Conservation (phyloP, 1,140 invertebrate species). For the Drosophila equinoxialis region DNA sequence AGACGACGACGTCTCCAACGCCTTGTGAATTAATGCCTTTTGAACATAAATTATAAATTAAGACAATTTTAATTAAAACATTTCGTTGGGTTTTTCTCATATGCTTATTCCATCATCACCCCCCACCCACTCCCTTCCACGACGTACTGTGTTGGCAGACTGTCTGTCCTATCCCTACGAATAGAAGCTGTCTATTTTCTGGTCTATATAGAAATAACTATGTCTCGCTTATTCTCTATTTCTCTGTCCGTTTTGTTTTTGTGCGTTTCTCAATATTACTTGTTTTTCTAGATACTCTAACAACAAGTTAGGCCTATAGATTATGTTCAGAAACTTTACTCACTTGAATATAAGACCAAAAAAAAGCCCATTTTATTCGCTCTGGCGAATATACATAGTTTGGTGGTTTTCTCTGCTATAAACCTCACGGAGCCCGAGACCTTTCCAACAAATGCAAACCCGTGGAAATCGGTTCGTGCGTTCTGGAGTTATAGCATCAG, state of each 20-base stretch:
- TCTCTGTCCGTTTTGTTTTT: constrained; percentile 15
- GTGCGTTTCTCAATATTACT: constrained; percentile 9
- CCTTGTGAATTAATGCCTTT: constrained; percentile 72
- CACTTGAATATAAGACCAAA: background rate
- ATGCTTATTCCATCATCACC: constrained; percentile 4
- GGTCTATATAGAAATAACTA: background rate
- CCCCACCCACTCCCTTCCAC: background rate
- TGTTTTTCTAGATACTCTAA: background rate
- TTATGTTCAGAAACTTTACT: background rate
- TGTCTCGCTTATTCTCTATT: constrained; percentile 19
- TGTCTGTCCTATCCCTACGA: background rate
- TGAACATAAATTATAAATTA: constrained; percentile 77
- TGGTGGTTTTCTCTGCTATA: too few species aligned
- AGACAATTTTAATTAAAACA: constrained; percentile 78
- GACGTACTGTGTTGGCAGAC: too few species aligned
- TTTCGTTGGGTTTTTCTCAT: constrained; percentile 51
- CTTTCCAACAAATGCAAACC: too few species aligned
- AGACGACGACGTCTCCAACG: constrained; percentile 34
- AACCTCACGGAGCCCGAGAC: too few species aligned
- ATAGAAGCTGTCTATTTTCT: constrained; percentile 2
- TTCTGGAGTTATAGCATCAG: too few species aligned
- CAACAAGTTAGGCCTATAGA: background rate
- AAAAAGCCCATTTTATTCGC: too few species aligned
- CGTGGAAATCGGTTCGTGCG: too few species aligned
- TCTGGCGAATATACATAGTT: too few species aligned